Conservation (phyloP, 2,113 vertebrate species). For the Axis porcinus region DNA sequence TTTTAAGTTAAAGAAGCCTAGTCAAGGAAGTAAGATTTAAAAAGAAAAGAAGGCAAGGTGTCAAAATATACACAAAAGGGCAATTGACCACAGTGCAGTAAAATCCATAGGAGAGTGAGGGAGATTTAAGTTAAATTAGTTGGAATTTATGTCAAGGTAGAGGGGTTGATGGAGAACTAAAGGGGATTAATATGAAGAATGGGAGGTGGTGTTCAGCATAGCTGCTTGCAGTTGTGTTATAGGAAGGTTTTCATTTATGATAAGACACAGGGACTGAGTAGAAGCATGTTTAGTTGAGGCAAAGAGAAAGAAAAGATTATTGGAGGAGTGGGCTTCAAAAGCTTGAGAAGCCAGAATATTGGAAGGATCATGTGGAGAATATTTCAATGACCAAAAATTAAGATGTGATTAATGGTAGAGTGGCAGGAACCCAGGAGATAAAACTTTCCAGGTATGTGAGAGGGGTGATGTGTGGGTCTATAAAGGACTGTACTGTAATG, state of each 20-base stretch:
- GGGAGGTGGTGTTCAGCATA: neutral
- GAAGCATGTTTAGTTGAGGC: neutral
- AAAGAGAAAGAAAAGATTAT: neutral
- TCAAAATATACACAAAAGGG: neutral
- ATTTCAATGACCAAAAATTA: neutral
- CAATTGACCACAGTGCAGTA: neutral
- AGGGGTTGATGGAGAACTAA: neutral
- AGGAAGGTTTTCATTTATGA: neutral
- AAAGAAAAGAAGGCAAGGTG: neutral
- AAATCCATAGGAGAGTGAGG: neutral
- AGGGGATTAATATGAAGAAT: neutral
- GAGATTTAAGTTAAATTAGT: neutral
- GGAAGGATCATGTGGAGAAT: neutral
- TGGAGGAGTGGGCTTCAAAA: neutral
- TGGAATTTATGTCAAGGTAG: neutral
- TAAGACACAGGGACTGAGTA: neutral
- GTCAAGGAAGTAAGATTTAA: neutral
- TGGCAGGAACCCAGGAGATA: no score
- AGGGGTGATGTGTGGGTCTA: neutral
- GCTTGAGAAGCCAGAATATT: neutral
- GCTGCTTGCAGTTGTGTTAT: neutral
- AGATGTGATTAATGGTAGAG: neutral
- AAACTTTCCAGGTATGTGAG: neutral
- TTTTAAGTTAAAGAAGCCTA: neutral
- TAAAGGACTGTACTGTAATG: neutral